These are phyloP conservation scores for Pedicia rivosa DNA, from an alignment of 2,888 invertebrate species.

Conservation along the genomic window DNA sequence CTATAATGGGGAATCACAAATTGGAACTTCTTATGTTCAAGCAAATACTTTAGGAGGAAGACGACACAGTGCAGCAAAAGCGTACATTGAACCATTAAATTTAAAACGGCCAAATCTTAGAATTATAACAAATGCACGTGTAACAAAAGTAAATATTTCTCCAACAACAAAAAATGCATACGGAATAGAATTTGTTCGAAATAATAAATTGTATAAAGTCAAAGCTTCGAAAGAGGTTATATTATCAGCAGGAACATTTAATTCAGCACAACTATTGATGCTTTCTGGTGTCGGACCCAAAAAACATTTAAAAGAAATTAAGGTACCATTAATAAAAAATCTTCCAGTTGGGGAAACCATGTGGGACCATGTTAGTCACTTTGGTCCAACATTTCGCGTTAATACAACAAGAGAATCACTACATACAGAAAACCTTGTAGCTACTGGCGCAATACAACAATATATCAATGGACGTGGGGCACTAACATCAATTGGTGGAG, in stretches of 20 bases:
- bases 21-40: conserved; percentile 52
- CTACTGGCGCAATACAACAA: background rate
- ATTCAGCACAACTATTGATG: conserved; percentile 42
- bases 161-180: conserved; percentile 38
- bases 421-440: background rate
- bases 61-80: conserved; percentile 48
- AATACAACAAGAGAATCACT: conserved; percentile 2
- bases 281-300: conserved; percentile 40
- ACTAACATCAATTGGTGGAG: conserved; percentile 36
- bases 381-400: conserved; percentile 18
- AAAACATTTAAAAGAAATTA: conserved; percentile 25
- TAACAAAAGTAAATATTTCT: conserved; percentile 45
- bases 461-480: conserved; percentile 34
- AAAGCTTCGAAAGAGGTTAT: conserved; percentile 47
- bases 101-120: conserved; percentile 36
- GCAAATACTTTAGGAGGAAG: conserved; percentile 39
- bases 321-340: conserved; percentile 29
- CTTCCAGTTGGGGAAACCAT: conserved; percentile 36
- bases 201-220: conserved; percentile 30
- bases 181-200: conserved; percentile 44
- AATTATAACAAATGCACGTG: conserved; percentile 41
- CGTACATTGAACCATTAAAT: conserved; percentile 41
- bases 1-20: conserved; percentile 44
- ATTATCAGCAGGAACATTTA: conserved; percentile 45
- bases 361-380: conserved; percentile 40